Evolutionary conservation across 1,140 invertebrate species (phyloP).

Genomic region (Onthophagus taurus): DNA sequence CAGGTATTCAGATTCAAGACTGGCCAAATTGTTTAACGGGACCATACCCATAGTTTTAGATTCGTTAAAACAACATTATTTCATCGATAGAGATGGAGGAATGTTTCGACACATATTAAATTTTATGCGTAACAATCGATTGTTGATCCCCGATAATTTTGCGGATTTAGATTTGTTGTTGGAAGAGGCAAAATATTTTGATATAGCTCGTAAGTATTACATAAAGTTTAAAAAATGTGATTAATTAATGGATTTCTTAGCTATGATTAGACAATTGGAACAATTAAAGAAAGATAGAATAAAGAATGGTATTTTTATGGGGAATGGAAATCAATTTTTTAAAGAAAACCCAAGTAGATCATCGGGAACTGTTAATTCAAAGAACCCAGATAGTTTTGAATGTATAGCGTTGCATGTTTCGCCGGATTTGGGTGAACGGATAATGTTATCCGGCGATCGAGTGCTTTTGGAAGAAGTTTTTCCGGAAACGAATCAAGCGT

Average conservation of each 20-base stretch:
- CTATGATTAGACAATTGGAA: conserved; percentile 67
- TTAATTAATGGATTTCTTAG: conserved; percentile 48
- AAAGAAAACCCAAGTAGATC: conserved; percentile 18
- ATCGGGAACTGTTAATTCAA: conserved; percentile 17
- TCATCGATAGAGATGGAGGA: conserved; percentile 90
- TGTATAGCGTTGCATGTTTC: conserved; percentile 81
- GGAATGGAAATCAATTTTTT: conserved; percentile 12
- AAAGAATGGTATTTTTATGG: conserved; percentile 45
- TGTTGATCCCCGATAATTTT: conserved; percentile 82
- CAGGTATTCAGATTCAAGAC: conserved; percentile 84
- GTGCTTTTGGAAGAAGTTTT: conserved; percentile 61
- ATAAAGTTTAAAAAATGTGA: neutral
- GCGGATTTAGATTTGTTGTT: conserved; percentile 79
- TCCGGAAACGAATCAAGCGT: conserved; percentile 76
- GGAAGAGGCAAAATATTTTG: conserved; percentile 88
- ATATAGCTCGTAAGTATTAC: conserved; percentile 71
- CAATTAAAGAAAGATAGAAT: conserved; percentile 62
- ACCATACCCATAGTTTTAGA: conserved; percentile 93
- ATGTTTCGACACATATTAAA: conserved; percentile 96
- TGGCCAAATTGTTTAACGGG: conserved; percentile 93
- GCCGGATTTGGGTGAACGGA: conserved; percentile 79
- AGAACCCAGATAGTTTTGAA: conserved; percentile 51
- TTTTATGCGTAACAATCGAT: conserved; percentile 83
- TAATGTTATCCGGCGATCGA: conserved; percentile 75
- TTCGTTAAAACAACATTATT: conserved; percentile 95